Conservation (phyloP, 2,797 vertebrate species). For the Zenarchopterus dispar region DNA sequence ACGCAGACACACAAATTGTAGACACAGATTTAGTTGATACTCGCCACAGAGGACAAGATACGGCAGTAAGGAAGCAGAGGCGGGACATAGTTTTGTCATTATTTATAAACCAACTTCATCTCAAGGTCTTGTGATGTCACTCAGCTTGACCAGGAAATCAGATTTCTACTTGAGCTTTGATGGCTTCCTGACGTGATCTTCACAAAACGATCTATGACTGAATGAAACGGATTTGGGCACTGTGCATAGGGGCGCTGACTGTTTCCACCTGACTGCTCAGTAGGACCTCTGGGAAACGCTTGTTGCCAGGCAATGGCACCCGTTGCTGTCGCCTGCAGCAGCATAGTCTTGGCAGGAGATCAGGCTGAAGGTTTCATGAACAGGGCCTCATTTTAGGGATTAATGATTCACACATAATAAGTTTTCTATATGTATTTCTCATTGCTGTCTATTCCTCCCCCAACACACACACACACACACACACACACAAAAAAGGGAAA, state of each 20-base stretch:
- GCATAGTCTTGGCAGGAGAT: slow-evolving; percentile 32
- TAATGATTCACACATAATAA: slow-evolving; percentile 5
- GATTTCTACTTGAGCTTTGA: slow-evolving; percentile 9
- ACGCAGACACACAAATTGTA: too few relatives aligned
- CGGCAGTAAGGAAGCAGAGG: not conserved
- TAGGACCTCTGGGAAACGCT: slow-evolving; percentile 53
- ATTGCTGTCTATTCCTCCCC: not conserved
- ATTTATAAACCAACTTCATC: not conserved
- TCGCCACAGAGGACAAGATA: not conserved
- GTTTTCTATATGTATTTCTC: slow-evolving; percentile 3
- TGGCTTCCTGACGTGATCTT: not conserved
- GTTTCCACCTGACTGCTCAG: slow-evolving; percentile 63
- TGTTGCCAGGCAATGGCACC: slow-evolving; percentile 75
- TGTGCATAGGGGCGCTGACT: slow-evolving; percentile 48
- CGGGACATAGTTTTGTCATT: not conserved
- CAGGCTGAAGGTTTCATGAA: slow-evolving; percentile 29
- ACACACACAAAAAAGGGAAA: not conserved
- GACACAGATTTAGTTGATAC: not conserved
- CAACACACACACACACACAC: too few relatives aligned
- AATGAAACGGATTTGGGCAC: slow-evolving; percentile 31
- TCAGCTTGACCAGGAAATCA: slow-evolving; percentile 2
- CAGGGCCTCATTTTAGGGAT: slow-evolving; percentile 30
- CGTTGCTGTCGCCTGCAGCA: slow-evolving; percentile 54
- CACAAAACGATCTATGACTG: slow-evolving; percentile 8
- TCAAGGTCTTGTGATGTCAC: not conserved